These are phyloP conservation scores for Diplosoma virens DNA, from an alignment of 23 tunicate genomes.

Conservation along the genomic window DNA sequence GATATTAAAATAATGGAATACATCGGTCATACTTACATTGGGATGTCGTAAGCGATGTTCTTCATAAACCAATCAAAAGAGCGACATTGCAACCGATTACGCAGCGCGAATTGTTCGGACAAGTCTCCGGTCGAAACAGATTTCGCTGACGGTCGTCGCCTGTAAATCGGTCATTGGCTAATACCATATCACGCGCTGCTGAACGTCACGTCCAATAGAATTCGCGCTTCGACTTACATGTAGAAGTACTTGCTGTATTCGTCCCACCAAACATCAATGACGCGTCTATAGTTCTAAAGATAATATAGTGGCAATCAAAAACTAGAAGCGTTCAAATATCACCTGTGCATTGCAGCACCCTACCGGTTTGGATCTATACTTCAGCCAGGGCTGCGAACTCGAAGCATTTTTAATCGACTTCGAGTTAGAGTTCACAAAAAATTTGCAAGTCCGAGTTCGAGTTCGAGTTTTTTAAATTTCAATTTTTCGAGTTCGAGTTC, in stretches of 20 bases:
- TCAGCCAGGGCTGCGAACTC: too few species aligned
- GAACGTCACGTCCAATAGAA: background rate
- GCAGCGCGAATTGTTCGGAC: slow-evolving; percentile 39
- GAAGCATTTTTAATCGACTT: too few species aligned
- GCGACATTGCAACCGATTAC: slow-evolving; percentile 70
- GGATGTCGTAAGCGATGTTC: slow-evolving; percentile 94
- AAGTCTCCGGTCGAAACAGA: slow-evolving; percentile 67
- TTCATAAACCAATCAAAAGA: slow-evolving; percentile 96
- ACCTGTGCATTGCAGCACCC: too few species aligned
- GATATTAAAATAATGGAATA: too few species aligned
- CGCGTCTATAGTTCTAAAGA: slow-evolving; percentile 88
- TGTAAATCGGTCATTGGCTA: background rate
- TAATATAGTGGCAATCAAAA: background rate
- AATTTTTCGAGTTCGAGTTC: too few species aligned
- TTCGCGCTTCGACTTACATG: slow-evolving; percentile 64
- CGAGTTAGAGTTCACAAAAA: too few species aligned
- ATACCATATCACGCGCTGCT: background rate
- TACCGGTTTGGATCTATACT: too few species aligned
- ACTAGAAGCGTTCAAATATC: too few species aligned
- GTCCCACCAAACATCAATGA: slow-evolving; percentile 97
- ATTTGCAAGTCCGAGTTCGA: too few species aligned
- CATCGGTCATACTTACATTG: slow-evolving; percentile 81
- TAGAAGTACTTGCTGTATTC: slow-evolving; percentile 83
- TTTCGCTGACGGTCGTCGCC: slow-evolving; percentile 83
- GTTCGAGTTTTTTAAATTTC: too few species aligned